Base-by-base conservation (phyloP, 2,113 vertebrate genomes). In the Macquaria australasica region DNA sequence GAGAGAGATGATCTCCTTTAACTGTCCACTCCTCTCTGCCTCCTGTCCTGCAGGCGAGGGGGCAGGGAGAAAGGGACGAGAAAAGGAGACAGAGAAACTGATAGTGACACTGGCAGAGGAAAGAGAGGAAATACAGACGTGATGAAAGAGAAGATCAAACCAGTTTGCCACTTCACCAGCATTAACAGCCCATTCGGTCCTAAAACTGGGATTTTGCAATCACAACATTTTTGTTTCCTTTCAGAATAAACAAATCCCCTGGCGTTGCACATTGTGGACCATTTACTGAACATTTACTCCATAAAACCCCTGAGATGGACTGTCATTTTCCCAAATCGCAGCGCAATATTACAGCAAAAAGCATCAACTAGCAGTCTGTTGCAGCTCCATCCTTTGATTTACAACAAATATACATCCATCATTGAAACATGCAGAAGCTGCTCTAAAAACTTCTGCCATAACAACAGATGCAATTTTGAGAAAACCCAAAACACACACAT, bases 1-100 rank as follows among this genome's bases (percentile, higher is more conserved):
- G 73, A 48, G 69, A 78, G 79, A 28, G 87, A 88, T 89, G 89
- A 83, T 91, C 91, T 92, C 87, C 91, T 91, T 90, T 91, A 84
- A 91, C 89, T 90, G 92, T 93, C 90, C 90, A 83, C 86, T 90
- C 83, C 87, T 92, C 81, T 89, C 81, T 87, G 77, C 86, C 85
- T 90, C 86, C 86, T 83, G 84, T 88, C 90, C 89, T 77, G 79
- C 81, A 77, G 82, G 86, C 83, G 14, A 73, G 73, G 73, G 59
- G 79, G 73, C 15, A 60, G 69, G 70, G 68, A 34, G 18, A 25
- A n/a, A 59, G 41, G 60, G 66, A 71, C 7, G 41, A 45, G 58
- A n/a, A 82, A 50, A 85, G 70, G 79, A 77, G 70, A 79, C 11
- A 9, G 66, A 58, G 60, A 81, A 31, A 80, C 41, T 37, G 83